phyloP scores from a whole-genome alignment of 2,797 vertebrate genomes.

The Linurgus olivaceus region DNA sequence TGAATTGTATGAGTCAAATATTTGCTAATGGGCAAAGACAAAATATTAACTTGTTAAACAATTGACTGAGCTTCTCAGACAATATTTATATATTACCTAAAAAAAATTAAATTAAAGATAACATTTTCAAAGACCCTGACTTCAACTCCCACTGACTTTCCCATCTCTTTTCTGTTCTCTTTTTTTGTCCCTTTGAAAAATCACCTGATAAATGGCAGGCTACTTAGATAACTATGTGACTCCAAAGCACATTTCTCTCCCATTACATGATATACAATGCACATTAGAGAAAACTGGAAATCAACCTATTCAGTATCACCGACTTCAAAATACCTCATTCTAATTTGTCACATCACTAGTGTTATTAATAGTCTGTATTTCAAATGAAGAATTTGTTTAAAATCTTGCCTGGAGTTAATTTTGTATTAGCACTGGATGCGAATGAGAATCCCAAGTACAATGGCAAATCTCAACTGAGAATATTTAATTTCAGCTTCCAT shows the following conservation, averaged over 20 bases:
- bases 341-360: not conserved
- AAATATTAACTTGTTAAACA: slow-evolving; percentile 46
- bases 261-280: not conserved
- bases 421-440: not conserved
- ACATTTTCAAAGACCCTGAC: not conserved
- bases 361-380: not conserved
- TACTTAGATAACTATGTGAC: not conserved
- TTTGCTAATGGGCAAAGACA: slow-evolving; percentile 47
- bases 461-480: not conserved
- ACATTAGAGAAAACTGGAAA: not conserved
- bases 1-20: slow-evolving; percentile 43
- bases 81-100: not conserved
- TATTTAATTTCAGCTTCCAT: not conserved
- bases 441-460: not conserved
- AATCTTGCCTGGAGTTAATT: not conserved
- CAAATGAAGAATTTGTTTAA: not conserved
- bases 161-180: not conserved
- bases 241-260: not conserved
- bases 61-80: not conserved
- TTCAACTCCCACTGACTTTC: not conserved
- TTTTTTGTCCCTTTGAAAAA: not conserved
- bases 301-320: not conserved
- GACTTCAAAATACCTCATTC: not conserved
- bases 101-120: not conserved
- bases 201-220: not conserved